Conservation (phyloP, 2,888 invertebrate genomes). For the Drosophila flavopinicola region DNA sequence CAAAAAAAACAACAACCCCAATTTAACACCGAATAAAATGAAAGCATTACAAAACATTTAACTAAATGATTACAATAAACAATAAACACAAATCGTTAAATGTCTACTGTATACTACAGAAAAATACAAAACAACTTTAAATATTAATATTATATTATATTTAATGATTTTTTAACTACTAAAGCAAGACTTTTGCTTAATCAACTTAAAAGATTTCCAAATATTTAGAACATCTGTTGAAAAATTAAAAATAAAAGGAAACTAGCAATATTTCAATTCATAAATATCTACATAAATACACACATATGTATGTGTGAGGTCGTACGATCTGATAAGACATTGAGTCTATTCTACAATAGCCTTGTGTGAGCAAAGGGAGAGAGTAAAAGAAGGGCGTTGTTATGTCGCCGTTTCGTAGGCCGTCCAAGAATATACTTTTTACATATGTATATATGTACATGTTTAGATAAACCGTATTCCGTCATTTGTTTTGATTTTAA, state of each 20-base stretch:
- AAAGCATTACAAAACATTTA: slow-evolving; percentile 56
- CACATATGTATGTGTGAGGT: not conserved
- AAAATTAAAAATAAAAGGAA: slow-evolving; percentile 8
- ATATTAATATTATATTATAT: slow-evolving; percentile 21
- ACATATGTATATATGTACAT: not conserved
- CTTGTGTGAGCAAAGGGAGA: slow-evolving; percentile 5
- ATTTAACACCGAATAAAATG: slow-evolving; percentile 43
- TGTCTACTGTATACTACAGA: slow-evolving; percentile 54
- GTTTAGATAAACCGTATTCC: slow-evolving; percentile 5
- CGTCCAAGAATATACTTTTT: slow-evolving; percentile 16
- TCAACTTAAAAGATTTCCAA: slow-evolving; percentile 5
- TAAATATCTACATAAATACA: not conserved
- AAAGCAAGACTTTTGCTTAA: not conserved
- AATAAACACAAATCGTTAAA: slow-evolving; percentile 50
- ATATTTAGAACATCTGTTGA: slow-evolving; percentile 1
- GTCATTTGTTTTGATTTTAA: slow-evolving; percentile 3
- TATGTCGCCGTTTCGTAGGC: slow-evolving; percentile 13
- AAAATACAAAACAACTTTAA: slow-evolving; percentile 35
- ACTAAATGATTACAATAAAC: slow-evolving; percentile 44
- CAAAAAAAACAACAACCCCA: slow-evolving; percentile 31
- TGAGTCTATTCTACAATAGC: slow-evolving; percentile 10
- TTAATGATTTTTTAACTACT: slow-evolving; percentile 5
- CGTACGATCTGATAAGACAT: slow-evolving; percentile 16
- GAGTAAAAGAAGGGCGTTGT: slow-evolving; percentile 33
- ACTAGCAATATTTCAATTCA: not conserved